phyloP scores from a whole-genome alignment of 1,140 invertebrate species.

The Caerostris extrusa region DNA sequence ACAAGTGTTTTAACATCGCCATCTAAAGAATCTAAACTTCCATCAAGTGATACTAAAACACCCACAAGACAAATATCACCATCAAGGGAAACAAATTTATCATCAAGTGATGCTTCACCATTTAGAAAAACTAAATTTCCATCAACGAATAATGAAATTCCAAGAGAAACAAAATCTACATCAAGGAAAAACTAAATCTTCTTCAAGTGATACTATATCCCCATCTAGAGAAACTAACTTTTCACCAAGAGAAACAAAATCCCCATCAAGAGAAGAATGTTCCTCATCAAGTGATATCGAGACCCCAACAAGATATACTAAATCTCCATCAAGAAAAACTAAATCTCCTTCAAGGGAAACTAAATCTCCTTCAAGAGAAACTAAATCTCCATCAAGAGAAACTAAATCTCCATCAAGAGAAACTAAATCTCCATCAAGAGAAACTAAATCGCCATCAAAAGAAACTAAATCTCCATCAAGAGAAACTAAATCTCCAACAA shows the following conservation, averaged over 20 bases:
- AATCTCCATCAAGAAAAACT: not conserved
- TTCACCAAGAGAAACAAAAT: not conserved
- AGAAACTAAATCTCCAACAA: not conserved
- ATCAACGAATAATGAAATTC: not conserved
- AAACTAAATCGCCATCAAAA: not conserved
- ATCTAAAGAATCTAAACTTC: not conserved
- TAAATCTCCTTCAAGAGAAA: not conserved
- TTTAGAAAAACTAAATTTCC: not conserved
- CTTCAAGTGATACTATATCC: not conserved
- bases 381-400: slow-evolving; percentile 19
- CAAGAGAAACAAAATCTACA: slow-evolving; percentile 15
- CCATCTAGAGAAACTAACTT: not conserved
- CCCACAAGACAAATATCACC: not conserved
- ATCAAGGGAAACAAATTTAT: not conserved
- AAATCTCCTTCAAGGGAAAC: not conserved
- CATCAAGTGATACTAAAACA: not conserved
- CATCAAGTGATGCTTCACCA: not conserved
- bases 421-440: not conserved
- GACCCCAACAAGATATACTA: not conserved
- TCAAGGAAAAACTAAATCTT: not conserved
- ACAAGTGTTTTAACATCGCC: no score
- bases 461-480: not conserved
- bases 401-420: not conserved
- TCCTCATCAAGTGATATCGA: not conserved
- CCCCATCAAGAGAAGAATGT: not conserved